Evolutionary conservation across 2,888 invertebrate genomes (phyloP).

Genomic region (Ormyrus nitidulus): DNA sequence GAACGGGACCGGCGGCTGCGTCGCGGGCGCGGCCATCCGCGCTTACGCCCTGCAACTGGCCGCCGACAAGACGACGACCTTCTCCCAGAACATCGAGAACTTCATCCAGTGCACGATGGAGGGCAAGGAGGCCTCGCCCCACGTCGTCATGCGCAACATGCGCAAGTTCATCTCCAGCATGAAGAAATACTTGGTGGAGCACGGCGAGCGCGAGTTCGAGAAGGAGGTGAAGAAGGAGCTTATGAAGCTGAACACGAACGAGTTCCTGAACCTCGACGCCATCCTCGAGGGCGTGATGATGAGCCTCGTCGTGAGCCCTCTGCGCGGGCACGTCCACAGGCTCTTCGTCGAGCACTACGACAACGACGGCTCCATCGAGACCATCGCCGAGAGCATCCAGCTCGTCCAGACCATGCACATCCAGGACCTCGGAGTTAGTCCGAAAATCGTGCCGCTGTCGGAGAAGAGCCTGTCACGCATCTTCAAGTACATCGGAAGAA

Average conservation of each 20-base stretch:
- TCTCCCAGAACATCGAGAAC: conserved; percentile 94
- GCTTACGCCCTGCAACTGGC: conserved; percentile 89
- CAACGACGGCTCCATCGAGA: conserved; percentile 82
- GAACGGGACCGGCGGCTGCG: conserved; percentile 68
- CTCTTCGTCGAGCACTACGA: conserved; percentile 94
- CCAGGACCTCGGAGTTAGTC: conserved; percentile 83
- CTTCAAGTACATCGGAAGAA: conserved; percentile 85
- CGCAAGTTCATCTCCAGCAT: conserved; percentile 99
- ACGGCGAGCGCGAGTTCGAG: conserved; percentile 95
- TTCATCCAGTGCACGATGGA: conserved; percentile 95
- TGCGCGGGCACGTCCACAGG: conserved; percentile 89
- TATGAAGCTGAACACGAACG: conserved; percentile 89
- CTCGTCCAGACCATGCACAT: conserved; percentile 83
- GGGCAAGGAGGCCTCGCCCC: conserved; percentile 91
- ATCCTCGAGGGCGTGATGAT: conserved; percentile 97
- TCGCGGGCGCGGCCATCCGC: conserved; percentile 83
- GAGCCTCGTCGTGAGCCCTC: conserved; percentile 90
- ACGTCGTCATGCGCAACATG: conserved; percentile 92
- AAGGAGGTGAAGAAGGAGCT: conserved; percentile 92
- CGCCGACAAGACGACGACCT: conserved; percentile 90
- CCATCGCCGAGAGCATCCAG: conserved; percentile 84
- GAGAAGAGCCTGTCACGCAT: conserved; percentile 86
- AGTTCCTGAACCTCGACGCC: conserved; percentile 96
- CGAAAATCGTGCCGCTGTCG: conserved; percentile 86
- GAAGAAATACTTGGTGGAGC: conserved; percentile 95